Conservation (phyloP, 2,888 invertebrate species). For the Drosophila imparisetae region DNA sequence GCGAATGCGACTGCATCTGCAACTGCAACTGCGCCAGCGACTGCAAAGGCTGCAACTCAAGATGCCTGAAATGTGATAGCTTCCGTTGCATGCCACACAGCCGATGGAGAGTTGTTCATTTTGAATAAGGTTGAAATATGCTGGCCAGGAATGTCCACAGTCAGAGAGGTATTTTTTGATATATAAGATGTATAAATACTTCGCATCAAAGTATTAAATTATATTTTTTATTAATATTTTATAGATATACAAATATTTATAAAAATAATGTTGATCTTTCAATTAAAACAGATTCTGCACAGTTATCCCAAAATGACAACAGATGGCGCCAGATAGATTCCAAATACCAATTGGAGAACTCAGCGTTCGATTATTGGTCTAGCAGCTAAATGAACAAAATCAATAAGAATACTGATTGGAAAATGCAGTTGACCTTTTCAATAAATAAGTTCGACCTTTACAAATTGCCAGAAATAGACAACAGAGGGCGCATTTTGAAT, state of each 20-base stretch:
- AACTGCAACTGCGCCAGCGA: neutral
- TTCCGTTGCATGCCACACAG: conserved; percentile 8
- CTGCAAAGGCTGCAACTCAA: conserved; percentile 24
- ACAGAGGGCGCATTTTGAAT: neutral
- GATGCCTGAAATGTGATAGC: conserved; percentile 36
- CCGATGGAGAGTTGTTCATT: neutral
- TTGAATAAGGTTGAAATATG: neutral
- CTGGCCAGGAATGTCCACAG: too few relatives aligned
- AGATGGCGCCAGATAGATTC: conserved; percentile 22
- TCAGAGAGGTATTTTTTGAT: neutral
- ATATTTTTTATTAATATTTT: too few relatives aligned
- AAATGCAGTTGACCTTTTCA: neutral
- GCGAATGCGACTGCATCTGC: conserved; percentile 9
- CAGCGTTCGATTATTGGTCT: neutral
- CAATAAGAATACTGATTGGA: neutral
- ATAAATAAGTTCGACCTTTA: neutral
- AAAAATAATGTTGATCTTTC: neutral
- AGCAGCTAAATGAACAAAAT: too few relatives aligned
- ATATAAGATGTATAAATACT: neutral
- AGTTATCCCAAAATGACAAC: neutral
- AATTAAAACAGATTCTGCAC: neutral
- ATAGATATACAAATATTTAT: neutral
- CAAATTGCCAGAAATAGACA: neutral
- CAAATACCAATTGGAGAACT: neutral
- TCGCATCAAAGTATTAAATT: neutral